These are phyloP conservation scores for Meloidogyne chitwoodi DNA, from an alignment of 1,140 invertebrate genomes.

Conservation along the genomic window DNA sequence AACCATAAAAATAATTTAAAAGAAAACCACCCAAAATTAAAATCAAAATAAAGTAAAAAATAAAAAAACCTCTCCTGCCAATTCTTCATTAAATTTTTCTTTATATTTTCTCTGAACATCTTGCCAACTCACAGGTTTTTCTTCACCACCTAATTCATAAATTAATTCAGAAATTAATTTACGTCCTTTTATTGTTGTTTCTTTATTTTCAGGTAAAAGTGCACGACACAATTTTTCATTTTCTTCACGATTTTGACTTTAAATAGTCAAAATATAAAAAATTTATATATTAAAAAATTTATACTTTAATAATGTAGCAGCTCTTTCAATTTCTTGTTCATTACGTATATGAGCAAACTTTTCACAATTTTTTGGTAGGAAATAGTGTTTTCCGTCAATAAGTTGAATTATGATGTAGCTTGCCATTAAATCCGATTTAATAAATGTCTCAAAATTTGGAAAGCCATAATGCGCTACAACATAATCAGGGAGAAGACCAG, in stretches of 20 bases:
- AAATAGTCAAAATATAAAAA: not conserved
- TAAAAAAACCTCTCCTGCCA: slow-evolving; percentile 5
- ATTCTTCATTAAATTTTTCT: slow-evolving; percentile 4
- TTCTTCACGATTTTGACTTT: not conserved
- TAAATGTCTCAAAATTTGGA: slow-evolving; percentile 7
- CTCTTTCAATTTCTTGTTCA: slow-evolving; percentile 9
- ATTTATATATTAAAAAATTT: not conserved
- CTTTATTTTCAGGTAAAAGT: slow-evolving; percentile 9
- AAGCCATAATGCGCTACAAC: not conserved
- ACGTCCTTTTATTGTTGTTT: slow-evolving; percentile 2
- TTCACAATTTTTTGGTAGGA: not conserved
- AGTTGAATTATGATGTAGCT: not conserved
- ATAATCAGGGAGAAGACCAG: not conserved
- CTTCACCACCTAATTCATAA: slow-evolving; percentile 8
- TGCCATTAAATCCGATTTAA: not conserved
- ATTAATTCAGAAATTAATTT: slow-evolving; percentile 8
- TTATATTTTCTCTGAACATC: slow-evolving; percentile 7
- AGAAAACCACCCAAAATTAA: not conserved
- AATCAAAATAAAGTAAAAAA: not conserved
- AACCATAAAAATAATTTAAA: too few species aligned
- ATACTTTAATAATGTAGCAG: not conserved
- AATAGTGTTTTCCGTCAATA: slow-evolving; percentile 1
- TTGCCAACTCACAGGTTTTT: not conserved
- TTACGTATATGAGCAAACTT: slow-evolving; percentile 13
- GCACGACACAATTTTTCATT: slow-evolving; percentile 12